Evolutionary conservation across 2,113 vertebrate species (phyloP), one percentile per base, ranked within the genome.

Genomic region (Falcunculus frontatus): DNA sequence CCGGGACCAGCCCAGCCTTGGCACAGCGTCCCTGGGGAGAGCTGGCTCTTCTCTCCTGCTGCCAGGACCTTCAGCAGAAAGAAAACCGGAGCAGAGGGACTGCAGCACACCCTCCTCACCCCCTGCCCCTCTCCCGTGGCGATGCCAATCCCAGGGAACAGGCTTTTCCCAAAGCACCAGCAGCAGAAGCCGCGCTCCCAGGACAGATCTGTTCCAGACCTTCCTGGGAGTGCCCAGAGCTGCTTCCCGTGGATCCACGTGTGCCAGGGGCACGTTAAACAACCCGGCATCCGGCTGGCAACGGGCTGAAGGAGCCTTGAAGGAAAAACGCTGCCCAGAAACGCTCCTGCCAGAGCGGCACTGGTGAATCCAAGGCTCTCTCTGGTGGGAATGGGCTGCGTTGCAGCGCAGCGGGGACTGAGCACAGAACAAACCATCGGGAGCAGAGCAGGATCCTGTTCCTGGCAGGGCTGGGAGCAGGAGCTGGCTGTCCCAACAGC

Each of bases 291-390:
- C 18, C 1, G 42, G 33, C 33, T 10, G 10, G 72, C 33, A 4
- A 2, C 2, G 4, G 73, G 6, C 39, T 29, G 56, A 3, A 13
- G 47, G 46, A 81, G 59, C 44, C 42, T 1, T 1, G 63, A 1
- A 70, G 37, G 27, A 9, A 41, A 37, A 52, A 3, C 8, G 0
- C 15, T 14, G 56, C 53, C 11, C 30, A 11, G 7, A 18, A 17
- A 7, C 0, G 49, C 52, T 13, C 1, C 26, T 2, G 64, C 7
- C 70, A 21, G 14, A 4, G 0, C 7, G 0, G 62, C 1, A 39
- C 46, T 4, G 64, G 1, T 15, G 91, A 35, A 16, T 53, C n/a
- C 67, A 7, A 74, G 50, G 92, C 96, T 91, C 96, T 84, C 95
- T 90, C 96, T 93, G 95, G 12, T 86, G 97, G 96, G 72, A 69